Evolutionary conservation across 2,888 invertebrate species (phyloP).

Genomic region (Tachystola acroxantha): DNA sequence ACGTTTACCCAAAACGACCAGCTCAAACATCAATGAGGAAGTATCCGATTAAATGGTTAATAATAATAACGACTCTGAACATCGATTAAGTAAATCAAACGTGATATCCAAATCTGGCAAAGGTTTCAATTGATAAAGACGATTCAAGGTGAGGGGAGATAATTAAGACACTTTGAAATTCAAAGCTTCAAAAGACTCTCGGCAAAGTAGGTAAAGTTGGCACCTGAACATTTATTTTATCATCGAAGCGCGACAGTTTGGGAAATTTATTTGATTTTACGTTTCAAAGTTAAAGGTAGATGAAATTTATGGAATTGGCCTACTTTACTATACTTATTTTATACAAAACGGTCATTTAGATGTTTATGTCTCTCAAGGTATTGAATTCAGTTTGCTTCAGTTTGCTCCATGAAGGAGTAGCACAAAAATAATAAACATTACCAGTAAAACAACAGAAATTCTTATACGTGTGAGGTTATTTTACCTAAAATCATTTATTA

Average conservation of each 20-base stretch:
- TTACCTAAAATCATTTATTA: too few relatives aligned
- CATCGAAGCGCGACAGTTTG: constrained; percentile 28
- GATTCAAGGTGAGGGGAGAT: constrained; percentile 25
- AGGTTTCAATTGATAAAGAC: constrained; percentile 27
- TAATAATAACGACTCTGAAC: constrained; percentile 41
- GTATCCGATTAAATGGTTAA: constrained; percentile 41
- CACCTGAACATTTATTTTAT: constrained; percentile 35
- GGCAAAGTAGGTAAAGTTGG: constrained; percentile 30
- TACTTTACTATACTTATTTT: too few relatives aligned
- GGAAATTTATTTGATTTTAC: constrained; percentile 31
- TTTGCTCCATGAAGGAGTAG: too few relatives aligned
- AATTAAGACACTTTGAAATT: constrained; percentile 35
- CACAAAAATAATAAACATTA: too few relatives aligned
- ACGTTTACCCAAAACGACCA: constrained; percentile 51
- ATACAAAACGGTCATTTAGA: too few relatives aligned
- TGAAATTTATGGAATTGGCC: neutral
- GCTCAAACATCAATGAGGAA: constrained; percentile 53
- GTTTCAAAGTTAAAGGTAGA: constrained; percentile 13
- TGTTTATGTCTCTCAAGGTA: too few relatives aligned
- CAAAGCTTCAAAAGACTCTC: constrained; percentile 24
- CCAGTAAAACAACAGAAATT: too few relatives aligned
- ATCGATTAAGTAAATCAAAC: constrained; percentile 41
- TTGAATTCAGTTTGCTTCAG: too few relatives aligned
- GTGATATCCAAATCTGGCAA: constrained; percentile 33
- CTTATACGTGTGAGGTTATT: too few relatives aligned